A percentile compares a stretch with the other conserved stretches of the same genome.
phyloP scores from a whole-genome alignment of 2,888 invertebrate genomes.

The Parnassius apollo region DNA sequence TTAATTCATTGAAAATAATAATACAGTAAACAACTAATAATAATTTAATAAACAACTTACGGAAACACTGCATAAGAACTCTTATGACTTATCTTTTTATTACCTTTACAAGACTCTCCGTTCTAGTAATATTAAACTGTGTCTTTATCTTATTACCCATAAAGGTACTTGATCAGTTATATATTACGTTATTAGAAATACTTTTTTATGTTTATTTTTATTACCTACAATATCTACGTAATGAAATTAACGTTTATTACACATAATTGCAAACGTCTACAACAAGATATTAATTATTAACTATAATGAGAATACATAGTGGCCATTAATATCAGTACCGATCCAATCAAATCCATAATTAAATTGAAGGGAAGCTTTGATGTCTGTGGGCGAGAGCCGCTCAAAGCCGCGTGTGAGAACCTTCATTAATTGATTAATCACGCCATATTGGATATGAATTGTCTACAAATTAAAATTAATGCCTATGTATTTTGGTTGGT shows the following conservation, averaged over 20 bases:
- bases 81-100: too few species aligned
- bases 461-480: background rate
- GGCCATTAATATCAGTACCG: slow-evolving; percentile 39
- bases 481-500: too few species aligned
- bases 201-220: too few species aligned
- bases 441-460: slow-evolving; percentile 11
- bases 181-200: too few species aligned
- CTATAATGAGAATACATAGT: slow-evolving; percentile 18
- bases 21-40: too few species aligned
- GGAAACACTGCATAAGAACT: too few species aligned
- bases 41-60: too few species aligned
- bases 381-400: slow-evolving; percentile 32
- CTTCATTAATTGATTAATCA: slow-evolving; percentile 29
- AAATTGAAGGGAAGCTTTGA: slow-evolving; percentile 51
- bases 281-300: slow-evolving; percentile 18
- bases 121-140: too few species aligned
- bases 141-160: too few species aligned
- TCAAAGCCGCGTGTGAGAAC: slow-evolving; percentile 6
- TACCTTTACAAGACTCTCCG: too few species aligned
- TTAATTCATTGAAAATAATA: too few species aligned
- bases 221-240: slow-evolving; percentile 4
- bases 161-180: too few species aligned
- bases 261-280: slow-evolving; percentile 6
- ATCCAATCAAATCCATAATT: slow-evolving; percentile 54
- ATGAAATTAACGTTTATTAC: slow-evolving; percentile 8